These are phyloP conservation scores for Drosophila pandora DNA, from an alignment of 1,140 invertebrate genomes.

Conservation along the genomic window DNA sequence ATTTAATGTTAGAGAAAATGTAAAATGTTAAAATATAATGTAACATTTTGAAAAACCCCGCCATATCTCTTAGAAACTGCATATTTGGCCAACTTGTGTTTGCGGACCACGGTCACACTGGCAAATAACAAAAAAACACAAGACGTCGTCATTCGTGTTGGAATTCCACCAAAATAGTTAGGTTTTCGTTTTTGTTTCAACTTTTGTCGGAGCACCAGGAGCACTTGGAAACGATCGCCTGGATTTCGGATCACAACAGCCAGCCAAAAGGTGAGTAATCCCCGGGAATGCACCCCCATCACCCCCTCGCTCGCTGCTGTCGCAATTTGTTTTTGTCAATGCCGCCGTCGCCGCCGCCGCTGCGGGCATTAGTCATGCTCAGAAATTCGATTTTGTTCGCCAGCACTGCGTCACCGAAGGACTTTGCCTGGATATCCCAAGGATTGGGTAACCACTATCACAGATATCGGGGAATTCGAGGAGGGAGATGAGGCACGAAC, in stretches of 20 bases:
- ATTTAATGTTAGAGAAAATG: not conserved
- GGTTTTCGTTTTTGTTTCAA: slow-evolving; percentile 37
- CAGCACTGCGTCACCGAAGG: slow-evolving; percentile 38
- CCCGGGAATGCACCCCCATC: slow-evolving; percentile 8
- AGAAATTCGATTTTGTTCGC: slow-evolving; percentile 40
- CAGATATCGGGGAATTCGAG: not conserved
- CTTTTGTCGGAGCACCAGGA: slow-evolving; percentile 2
- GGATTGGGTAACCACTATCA: slow-evolving; percentile 9
- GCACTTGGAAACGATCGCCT: slow-evolving; percentile 16
- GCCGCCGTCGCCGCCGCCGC: slow-evolving; percentile 13
- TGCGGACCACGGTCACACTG: slow-evolving; percentile 15
- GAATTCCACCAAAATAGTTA: slow-evolving; percentile 46
- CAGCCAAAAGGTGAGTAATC: slow-evolving; percentile 57
- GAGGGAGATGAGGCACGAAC: not conserved
- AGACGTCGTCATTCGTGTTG: slow-evolving; percentile 51
- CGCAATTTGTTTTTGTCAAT: slow-evolving; percentile 65
- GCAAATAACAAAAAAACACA: slow-evolving; percentile 27
- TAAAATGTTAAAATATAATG: not conserved
- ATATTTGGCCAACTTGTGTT: not conserved
- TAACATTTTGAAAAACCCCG: not conserved
- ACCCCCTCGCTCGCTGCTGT: slow-evolving; percentile 10
- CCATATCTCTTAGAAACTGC: not conserved
- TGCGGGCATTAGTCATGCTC: slow-evolving; percentile 61
- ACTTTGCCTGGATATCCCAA: slow-evolving; percentile 10
- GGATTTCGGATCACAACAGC: slow-evolving; percentile 29